Evolutionary conservation across 2,113 vertebrate genomes (phyloP).

Genomic region (Toxostoma redivivum): DNA sequence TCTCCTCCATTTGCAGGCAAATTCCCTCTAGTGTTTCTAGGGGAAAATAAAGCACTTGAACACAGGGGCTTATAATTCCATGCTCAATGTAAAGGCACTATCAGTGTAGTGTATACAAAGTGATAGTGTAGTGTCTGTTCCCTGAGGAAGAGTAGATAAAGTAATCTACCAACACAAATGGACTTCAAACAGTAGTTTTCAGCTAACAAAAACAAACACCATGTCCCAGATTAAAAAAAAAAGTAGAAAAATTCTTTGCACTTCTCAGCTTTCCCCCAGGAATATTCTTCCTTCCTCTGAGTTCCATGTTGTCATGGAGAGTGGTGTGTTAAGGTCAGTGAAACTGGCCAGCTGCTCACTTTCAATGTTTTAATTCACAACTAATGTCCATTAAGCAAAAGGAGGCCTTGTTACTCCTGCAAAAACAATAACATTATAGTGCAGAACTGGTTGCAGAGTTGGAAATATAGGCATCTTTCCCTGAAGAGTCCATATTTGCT

Average conservation of each 20-base stretch:
- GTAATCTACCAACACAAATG: conserved; percentile 49
- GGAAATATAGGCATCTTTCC: not conserved
- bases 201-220: conserved; percentile 57
- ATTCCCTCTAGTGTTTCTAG: not conserved
- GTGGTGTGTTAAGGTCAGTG: not conserved
- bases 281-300: conserved; percentile 58
- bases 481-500: not conserved
- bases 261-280: conserved; percentile 55
- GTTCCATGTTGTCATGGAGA: conserved; percentile 32
- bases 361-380: conserved; percentile 10
- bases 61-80: not conserved
- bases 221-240: not conserved
- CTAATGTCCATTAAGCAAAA: not conserved
- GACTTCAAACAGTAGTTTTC: conserved; percentile 61
- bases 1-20: not conserved
- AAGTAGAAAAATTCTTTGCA: conserved; percentile 13
- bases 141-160: conserved; percentile 60
- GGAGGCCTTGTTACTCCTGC: not conserved
- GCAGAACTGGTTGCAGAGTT: not conserved
- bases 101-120: conserved; percentile 46
- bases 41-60: conserved; percentile 20
- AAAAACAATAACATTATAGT: not conserved
- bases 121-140: conserved; percentile 55
- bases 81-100: conserved; percentile 11
- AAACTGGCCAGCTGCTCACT: conserved; percentile 14